Evolutionary conservation across 2,113 vertebrate genomes (phyloP).

Genomic region (Amblyornis subalaris): DNA sequence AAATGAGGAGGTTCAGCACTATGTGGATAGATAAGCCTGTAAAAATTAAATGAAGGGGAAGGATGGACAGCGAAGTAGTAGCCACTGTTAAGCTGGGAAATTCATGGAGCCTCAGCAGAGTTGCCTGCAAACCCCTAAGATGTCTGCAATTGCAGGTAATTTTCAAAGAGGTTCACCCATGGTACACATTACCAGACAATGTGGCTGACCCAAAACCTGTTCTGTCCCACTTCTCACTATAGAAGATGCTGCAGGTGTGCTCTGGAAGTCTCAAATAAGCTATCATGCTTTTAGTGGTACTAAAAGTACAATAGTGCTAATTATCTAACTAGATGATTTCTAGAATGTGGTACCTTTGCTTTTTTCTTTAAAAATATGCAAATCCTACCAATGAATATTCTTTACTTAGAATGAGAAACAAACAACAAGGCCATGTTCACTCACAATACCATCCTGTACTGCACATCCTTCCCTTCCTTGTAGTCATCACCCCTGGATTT

Average conservation of each 20-base stretch:
- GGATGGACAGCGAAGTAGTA: background rate
- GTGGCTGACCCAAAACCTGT: background rate
- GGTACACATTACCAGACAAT: rapidly evolving
- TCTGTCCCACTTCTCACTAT: background rate
- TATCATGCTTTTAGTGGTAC: background rate
- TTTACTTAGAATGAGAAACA: background rate
- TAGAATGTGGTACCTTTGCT: background rate
- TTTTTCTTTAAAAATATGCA: background rate
- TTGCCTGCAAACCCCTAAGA: background rate
- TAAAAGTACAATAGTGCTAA: background rate
- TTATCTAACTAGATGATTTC: background rate
- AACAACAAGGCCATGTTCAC: background rate
- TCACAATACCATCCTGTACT: background rate
- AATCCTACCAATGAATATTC: background rate
- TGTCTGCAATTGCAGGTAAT: background rate
- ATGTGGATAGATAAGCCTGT: background rate
- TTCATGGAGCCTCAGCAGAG: background rate
- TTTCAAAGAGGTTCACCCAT: background rate
- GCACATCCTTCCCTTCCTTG: background rate
- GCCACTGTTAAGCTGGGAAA: background rate
- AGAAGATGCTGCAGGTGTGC: background rate
- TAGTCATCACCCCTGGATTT: background rate
- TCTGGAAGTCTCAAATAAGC: background rate
- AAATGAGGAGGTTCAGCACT: background rate
- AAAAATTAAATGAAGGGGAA: background rate